Evolutionary conservation across 2,113 vertebrate species (phyloP).

Genomic region (Chaetops frenatus): DNA sequence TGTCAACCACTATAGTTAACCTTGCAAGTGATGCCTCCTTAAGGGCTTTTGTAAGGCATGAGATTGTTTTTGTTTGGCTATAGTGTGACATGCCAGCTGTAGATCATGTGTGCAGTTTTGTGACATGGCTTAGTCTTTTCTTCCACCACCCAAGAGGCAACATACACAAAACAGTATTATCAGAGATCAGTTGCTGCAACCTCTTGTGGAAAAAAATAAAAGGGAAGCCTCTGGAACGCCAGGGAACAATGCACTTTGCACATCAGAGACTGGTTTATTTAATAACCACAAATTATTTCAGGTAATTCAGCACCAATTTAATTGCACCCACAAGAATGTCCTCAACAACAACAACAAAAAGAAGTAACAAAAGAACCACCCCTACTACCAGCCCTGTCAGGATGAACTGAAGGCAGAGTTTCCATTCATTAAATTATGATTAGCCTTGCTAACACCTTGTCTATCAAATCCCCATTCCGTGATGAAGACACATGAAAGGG

Average conservation of each 20-base stretch:
- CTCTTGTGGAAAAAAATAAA: neutral
- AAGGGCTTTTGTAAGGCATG: neutral
- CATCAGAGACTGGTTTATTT: constrained; percentile 39
- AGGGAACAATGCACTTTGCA: constrained; percentile 35
- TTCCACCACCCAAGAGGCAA: constrained; percentile 26
- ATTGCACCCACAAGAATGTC: constrained; percentile 33
- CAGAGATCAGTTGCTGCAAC: neutral
- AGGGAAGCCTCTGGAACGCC: neutral
- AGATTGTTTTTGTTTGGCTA: neutral
- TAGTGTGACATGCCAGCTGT: neutral
- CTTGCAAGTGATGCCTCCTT: neutral
- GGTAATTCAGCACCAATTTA: constrained; percentile 62
- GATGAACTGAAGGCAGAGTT: constrained; percentile 1
- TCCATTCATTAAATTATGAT: constrained; percentile 49
- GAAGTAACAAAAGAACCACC: constrained; percentile 18
- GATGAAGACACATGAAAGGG: neutral
- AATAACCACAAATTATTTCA: constrained; percentile 64
- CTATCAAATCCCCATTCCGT: neutral
- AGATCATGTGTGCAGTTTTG: neutral
- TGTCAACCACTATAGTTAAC: neutral
- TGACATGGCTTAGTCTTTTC: neutral
- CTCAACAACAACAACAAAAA: constrained; percentile 18
- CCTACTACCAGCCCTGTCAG: neutral
- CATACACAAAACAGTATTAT: constrained; percentile 7
- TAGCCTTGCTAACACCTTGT: constrained; percentile 37